Conservation (phyloP, 2,113 vertebrate genomes). For the Ibidorhyncha struthersii region DNA sequence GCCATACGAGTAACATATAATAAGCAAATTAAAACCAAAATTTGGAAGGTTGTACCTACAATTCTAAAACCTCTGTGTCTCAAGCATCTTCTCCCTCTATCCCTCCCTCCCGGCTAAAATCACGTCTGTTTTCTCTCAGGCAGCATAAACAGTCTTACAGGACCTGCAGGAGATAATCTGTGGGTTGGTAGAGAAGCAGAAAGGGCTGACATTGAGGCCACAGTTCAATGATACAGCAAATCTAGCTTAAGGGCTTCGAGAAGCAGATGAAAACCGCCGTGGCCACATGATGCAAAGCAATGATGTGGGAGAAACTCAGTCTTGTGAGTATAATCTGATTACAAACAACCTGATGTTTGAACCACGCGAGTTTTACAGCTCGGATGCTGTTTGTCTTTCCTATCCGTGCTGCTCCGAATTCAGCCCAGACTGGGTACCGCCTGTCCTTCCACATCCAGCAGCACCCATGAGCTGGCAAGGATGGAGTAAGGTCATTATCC, state of each 20-base stretch:
- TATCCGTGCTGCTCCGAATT: not conserved
- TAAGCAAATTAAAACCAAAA: not conserved
- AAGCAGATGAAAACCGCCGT: not conserved
- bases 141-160: not conserved
- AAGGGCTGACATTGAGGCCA: not conserved
- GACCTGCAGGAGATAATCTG: not conserved
- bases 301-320: not conserved
- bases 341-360: not conserved
- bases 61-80: not conserved
- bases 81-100: not conserved
- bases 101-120: not conserved
- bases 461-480: not conserved
- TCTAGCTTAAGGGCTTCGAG: not conserved
- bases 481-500: too few species aligned
- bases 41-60: not conserved
- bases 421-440: not conserved
- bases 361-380: not conserved
- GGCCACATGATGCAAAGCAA: not conserved
- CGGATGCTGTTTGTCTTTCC: not conserved
- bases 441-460: not conserved
- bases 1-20: too few species aligned
- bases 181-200: not conserved
- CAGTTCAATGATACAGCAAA: not conserved
- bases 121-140: not conserved
- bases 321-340: not conserved